Percentiles rank a stretch among this genome's conserved stretches.
Evolutionary conservation across 2,797 vertebrate species (phyloP).

Genomic region (Chanos chanos): DNA sequence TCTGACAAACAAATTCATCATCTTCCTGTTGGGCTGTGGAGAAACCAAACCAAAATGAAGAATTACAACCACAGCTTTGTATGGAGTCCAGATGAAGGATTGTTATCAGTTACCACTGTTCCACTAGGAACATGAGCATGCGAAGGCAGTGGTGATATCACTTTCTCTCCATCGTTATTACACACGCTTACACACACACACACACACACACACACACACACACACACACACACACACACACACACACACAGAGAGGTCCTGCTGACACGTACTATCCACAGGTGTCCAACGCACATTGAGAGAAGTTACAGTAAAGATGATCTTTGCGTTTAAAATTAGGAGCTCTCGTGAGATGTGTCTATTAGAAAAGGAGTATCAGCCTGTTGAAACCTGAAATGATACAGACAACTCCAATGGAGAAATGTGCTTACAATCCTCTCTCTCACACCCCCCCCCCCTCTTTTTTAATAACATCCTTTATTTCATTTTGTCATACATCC

Average conservation of each 20-base stretch:
- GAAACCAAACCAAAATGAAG: neutral
- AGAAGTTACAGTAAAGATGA: no score
- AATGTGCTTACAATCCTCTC: no score
- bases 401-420: slow-evolving; percentile 25
- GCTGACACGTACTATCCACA: slow-evolving; percentile 14
- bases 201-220: slow-evolving; percentile 10
- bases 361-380: slow-evolving; percentile 18
- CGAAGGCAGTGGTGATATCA: no score
- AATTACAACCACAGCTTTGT: no score
- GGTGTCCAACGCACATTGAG: no score
- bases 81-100: no score
- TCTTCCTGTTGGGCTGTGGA: slow-evolving; percentile 65
- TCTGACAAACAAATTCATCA: slow-evolving; percentile 87
- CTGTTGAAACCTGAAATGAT: slow-evolving; percentile 20
- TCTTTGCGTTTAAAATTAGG: slow-evolving; percentile 25
- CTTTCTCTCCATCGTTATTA: no score
- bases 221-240: neutral
- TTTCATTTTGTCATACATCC: slow-evolving; percentile 32
- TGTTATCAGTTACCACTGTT: no score
- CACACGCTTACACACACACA: neutral
- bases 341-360: slow-evolving; percentile 39
- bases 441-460: slow-evolving; percentile 17
- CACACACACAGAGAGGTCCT: neutral
- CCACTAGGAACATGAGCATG: no score
- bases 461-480: slow-evolving; percentile 38